Conservation (phyloP, 1,140 invertebrate species). For the Hycleus phaleratus region DNA sequence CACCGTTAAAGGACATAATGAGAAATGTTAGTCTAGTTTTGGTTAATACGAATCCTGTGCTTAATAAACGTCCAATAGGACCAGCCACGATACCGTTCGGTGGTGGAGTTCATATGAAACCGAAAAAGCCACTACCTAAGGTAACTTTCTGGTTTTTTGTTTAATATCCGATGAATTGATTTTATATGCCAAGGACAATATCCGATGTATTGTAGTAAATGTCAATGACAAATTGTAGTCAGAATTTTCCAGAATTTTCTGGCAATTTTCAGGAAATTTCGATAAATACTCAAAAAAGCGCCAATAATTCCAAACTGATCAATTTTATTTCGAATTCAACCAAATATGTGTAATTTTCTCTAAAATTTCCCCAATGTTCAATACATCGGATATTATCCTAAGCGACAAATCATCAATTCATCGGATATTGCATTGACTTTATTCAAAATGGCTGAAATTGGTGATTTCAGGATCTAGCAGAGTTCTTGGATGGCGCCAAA, state of each 20-base stretch:
- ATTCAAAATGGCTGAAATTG: neutral
- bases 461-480: slow-evolving; percentile 39
- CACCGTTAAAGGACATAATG: slow-evolving; percentile 26
- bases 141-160: neutral
- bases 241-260: neutral
- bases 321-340: no score
- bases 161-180: neutral
- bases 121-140: slow-evolving; percentile 34
- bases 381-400: no score
- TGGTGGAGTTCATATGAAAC: slow-evolving; percentile 39
- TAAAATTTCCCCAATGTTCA: no score
- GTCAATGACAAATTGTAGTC: neutral
- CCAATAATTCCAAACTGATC: no score
- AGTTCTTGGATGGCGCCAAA: slow-evolving; percentile 39
- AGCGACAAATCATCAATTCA: neutral
- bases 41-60: slow-evolving; percentile 31
- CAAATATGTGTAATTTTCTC: no score
- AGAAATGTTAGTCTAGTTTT: slow-evolving; percentile 32
- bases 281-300: no score
- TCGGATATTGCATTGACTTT: neutral
- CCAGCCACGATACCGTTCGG: slow-evolving; percentile 33
- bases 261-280: neutral
- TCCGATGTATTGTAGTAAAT: neutral
- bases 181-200: neutral
- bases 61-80: slow-evolving; percentile 15